Evolutionary conservation across 2,113 vertebrate genomes (phyloP).

Genomic region (Gambusia holbrooki): DNA sequence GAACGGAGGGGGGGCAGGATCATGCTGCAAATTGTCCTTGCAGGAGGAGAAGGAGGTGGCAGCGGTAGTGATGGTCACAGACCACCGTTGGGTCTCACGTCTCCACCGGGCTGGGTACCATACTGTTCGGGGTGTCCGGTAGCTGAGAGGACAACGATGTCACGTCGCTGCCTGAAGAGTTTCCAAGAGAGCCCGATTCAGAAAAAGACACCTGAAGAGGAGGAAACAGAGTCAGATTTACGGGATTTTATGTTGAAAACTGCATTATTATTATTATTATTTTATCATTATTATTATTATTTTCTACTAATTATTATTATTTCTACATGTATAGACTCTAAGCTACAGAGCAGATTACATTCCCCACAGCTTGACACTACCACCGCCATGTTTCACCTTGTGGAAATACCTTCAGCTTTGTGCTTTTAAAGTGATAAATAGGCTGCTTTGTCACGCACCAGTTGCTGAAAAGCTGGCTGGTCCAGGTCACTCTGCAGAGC

Average conservation of each 20-base stretch:
- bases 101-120: conserved; percentile 96
- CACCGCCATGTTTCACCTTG: not conserved
- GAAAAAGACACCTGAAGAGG: conserved; percentile 89
- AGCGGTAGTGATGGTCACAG: not conserved
- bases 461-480: conserved; percentile 90
- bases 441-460: conserved; percentile 78
- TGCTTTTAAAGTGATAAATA: not conserved
- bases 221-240: conserved; percentile 7
- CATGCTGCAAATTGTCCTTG: conserved; percentile 77
- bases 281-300: too few relatives aligned
- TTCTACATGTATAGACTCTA: not conserved
- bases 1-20: conserved; percentile 28
- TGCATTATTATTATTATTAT: not conserved
- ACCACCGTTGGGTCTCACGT: conserved; percentile 85
- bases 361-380: not conserved
- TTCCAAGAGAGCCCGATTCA: conserved; percentile 91
- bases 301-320: too few relatives aligned
- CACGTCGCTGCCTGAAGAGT: conserved; percentile 93
- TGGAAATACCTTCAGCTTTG: not conserved
- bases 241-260: conserved; percentile 23
- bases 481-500: conserved; percentile 92
- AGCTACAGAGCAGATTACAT: not conserved
- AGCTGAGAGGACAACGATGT: conserved; percentile 94
- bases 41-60: conserved; percentile 57
- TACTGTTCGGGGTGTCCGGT: conserved; percentile 96